phyloP scores from a whole-genome alignment of 2,797 vertebrate genomes.

The Pipistrellus pipistrellus region DNA sequence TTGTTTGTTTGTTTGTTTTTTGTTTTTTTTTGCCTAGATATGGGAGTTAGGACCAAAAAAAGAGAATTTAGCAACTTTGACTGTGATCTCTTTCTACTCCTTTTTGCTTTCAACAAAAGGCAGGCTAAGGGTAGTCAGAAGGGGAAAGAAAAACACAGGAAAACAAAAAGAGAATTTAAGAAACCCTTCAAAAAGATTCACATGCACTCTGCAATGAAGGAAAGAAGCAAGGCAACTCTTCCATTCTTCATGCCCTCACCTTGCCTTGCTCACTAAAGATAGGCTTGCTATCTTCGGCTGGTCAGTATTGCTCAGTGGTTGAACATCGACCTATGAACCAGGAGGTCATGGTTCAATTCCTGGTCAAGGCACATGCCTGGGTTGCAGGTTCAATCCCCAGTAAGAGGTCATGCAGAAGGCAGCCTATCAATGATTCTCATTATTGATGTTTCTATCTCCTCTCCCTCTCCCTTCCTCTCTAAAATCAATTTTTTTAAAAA shows the following conservation, averaged over 20 bases:
- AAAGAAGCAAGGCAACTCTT: not conserved
- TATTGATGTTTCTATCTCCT: too few species aligned
- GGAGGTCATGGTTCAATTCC: too few species aligned
- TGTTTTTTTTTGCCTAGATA: constrained; percentile 48
- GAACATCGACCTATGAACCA: too few species aligned
- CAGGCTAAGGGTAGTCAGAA: not conserved
- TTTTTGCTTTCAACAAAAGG: not conserved
- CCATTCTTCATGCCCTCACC: not conserved
- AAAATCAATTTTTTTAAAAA: too few species aligned
- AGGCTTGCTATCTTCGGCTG: not conserved
- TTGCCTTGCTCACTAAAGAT: not conserved
- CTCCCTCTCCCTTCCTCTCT: not conserved
- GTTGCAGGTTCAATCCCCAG: too few species aligned
- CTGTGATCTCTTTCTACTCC: not conserved
- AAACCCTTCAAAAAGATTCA: not conserved
- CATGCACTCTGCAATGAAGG: not conserved
- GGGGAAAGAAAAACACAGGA: not conserved
- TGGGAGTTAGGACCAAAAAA: not conserved
- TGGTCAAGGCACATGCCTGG: too few species aligned
- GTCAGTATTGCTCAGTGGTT: too few species aligned
- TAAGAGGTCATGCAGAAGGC: too few species aligned
- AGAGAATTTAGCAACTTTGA: not conserved
- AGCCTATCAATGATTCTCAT: too few species aligned
- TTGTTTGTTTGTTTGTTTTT: not conserved
- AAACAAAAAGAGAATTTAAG: not conserved